Evolutionary conservation across 2,888 invertebrate species (phyloP).

Genomic region (Tetrapedia diversipes): DNA sequence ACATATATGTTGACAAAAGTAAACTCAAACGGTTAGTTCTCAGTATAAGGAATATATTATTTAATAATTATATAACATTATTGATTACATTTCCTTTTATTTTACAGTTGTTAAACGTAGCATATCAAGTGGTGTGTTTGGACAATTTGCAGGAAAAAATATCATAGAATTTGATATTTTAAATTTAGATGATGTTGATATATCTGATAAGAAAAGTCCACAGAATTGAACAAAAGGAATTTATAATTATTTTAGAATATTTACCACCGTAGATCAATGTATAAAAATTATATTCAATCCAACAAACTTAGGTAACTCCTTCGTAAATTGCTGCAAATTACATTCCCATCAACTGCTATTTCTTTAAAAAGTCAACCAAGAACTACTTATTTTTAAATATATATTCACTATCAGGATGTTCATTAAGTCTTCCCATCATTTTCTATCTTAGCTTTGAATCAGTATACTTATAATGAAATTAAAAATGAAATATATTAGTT

Average conservation of each 20-base stretch:
- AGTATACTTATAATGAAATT: slow-evolving; percentile 28
- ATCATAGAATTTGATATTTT: slow-evolving; percentile 90
- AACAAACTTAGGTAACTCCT: slow-evolving; percentile 61
- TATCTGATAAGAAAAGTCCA: slow-evolving; percentile 52
- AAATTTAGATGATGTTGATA: slow-evolving; percentile 86
- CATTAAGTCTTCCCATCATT: slow-evolving; percentile 63
- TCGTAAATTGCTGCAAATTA: slow-evolving; percentile 33
- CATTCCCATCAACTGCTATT: slow-evolving; percentile 4
- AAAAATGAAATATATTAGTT: slow-evolving; percentile 42
- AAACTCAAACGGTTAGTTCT: slow-evolving; percentile 85
- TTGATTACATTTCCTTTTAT: slow-evolving; percentile 1
- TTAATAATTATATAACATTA: not conserved
- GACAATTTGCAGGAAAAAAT: slow-evolving; percentile 90
- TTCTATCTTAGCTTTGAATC: slow-evolving; percentile 47
- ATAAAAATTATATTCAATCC: slow-evolving; percentile 63
- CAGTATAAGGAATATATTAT: slow-evolving; percentile 2
- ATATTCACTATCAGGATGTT: slow-evolving; percentile 47
- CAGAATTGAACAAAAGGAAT: slow-evolving; percentile 50
- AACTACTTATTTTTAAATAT: slow-evolving; percentile 44
- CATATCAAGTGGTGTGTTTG: slow-evolving; percentile 85
- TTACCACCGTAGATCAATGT: slow-evolving; percentile 67
- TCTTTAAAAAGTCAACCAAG: not conserved
- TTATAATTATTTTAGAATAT: slow-evolving; percentile 67
- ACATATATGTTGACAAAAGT: slow-evolving; percentile 90
- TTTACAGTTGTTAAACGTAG: slow-evolving; percentile 78